phyloP scores from a whole-genome alignment of 2,797 vertebrate species.

The Catostomus latipinnis region DNA sequence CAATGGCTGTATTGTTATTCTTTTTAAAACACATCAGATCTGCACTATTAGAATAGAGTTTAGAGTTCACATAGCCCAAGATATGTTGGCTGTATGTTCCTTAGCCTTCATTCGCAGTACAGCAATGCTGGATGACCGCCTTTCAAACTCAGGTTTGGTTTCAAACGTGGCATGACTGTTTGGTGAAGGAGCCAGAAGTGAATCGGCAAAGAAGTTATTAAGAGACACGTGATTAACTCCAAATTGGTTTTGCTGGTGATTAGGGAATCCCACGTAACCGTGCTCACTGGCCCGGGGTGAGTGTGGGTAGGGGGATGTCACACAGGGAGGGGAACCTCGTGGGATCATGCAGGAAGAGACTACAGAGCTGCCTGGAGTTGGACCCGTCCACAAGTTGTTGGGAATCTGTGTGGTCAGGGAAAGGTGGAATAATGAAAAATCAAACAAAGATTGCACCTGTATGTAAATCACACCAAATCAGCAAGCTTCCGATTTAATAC shows the following conservation, averaged over 20 bases:
- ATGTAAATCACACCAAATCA: neutral
- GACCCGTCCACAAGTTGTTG: slow-evolving; percentile 93
- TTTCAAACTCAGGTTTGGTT: slow-evolving; percentile 95
- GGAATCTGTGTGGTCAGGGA: slow-evolving; percentile 84
- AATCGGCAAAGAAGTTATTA: slow-evolving; percentile 98
- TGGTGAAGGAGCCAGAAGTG: slow-evolving; percentile 86
- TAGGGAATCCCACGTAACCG: slow-evolving; percentile 91
- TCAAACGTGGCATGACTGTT: slow-evolving; percentile 92
- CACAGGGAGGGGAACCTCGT: slow-evolving; percentile 94
- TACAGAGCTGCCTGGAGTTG: slow-evolving; percentile 84
- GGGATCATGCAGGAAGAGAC: slow-evolving; percentile 97
- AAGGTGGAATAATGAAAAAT: neutral
- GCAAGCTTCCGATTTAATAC: neutral
- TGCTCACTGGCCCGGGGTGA: slow-evolving; percentile 88
- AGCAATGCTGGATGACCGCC: slow-evolving; percentile 96
- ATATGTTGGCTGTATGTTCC: slow-evolving; percentile 97
- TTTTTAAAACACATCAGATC: slow-evolving; percentile 25
- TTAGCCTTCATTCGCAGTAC: slow-evolving; percentile 99
- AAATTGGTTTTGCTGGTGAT: slow-evolving; percentile 97
- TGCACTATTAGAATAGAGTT: slow-evolving; percentile 16
- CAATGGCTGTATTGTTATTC: neutral
- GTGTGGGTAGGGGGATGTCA: slow-evolving; percentile 89
- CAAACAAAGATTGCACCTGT: neutral
- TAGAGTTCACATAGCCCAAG: slow-evolving; percentile 83
- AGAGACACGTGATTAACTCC: slow-evolving; percentile 86